A percentile compares a stretch with the other conserved stretches of the same genome.
Evolutionary conservation across 2,888 invertebrate genomes (phyloP).

Genomic region (Dolomedes plantarius): DNA sequence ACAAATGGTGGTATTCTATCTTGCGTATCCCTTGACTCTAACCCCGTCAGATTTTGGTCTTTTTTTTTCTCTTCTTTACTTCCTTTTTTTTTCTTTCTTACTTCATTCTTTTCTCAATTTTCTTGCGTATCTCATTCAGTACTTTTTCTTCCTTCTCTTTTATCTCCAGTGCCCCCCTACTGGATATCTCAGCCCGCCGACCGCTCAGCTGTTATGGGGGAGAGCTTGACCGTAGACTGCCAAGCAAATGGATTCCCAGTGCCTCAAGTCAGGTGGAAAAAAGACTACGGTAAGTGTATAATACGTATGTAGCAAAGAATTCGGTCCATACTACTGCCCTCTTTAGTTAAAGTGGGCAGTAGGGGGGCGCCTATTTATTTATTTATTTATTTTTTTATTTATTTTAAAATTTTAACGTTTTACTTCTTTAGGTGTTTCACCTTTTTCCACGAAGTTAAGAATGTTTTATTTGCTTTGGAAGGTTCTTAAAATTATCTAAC

Average conservation of each 20-base stretch:
- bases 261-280: slow-evolving; percentile 75
- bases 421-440: too few relatives aligned
- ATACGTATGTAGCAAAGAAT: too few relatives aligned
- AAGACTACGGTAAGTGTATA: slow-evolving; percentile 57
- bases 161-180: slow-evolving; percentile 76
- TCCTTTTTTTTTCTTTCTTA: slow-evolving; percentile 6
- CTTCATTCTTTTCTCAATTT: slow-evolving; percentile 22
- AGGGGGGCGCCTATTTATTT: too few relatives aligned
- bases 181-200: slow-evolving; percentile 77
- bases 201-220: slow-evolving; percentile 76
- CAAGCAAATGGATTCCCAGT: slow-evolving; percentile 75
- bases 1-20: slow-evolving; percentile 48
- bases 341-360: neutral
- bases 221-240: slow-evolving; percentile 74
- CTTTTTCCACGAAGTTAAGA: too few relatives aligned
- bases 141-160: slow-evolving; percentile 28
- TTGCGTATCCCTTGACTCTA: slow-evolving; percentile 41
- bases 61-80: slow-evolving; percentile 22
- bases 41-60: neutral
- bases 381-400: too few relatives aligned
- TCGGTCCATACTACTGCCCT: too few relatives aligned
- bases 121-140: slow-evolving; percentile 41
- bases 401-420: too few relatives aligned
- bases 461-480: too few relatives aligned
- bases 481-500: too few relatives aligned